Evolutionary conservation across 2,888 invertebrate species (phyloP).

Genomic region (Meiosimyza platycephala): DNA sequence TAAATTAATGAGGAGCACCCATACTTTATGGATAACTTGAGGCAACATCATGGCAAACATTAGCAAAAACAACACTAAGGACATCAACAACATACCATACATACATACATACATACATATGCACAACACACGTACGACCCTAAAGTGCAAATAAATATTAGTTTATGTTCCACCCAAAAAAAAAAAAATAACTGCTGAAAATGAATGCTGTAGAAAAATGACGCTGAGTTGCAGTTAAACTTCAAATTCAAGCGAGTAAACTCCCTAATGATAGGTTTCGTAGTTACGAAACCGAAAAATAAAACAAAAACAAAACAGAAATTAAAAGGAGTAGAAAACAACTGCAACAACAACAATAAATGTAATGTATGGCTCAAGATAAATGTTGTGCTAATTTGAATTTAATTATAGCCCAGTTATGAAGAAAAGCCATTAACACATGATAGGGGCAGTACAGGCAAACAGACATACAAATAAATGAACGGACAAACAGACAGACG

Average conservation of each 20-base stretch:
- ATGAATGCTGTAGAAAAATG: slow-evolving; percentile 38
- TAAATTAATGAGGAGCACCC: too few relatives aligned
- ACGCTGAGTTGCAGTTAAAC: slow-evolving; percentile 43
- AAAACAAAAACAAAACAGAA: background rate
- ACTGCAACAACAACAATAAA: slow-evolving; percentile 1
- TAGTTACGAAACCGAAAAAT: background rate
- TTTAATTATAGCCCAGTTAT: slow-evolving; percentile 61
- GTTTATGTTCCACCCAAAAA: slow-evolving; percentile 26
- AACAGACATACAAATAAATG: background rate
- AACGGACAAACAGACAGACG: background rate
- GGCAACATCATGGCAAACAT: too few relatives aligned
- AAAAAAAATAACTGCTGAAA: slow-evolving; percentile 9
- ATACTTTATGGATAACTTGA: too few relatives aligned
- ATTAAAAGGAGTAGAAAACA: slow-evolving; percentile 4
- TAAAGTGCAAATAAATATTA: slow-evolving; percentile 42
- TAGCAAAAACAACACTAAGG: too few relatives aligned
- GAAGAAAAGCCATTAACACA: slow-evolving; percentile 57
- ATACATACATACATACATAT: background rate
- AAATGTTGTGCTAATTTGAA: slow-evolving; percentile 64
- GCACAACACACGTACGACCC: background rate
- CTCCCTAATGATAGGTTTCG: slow-evolving; percentile 42
- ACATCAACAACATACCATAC: background rate
- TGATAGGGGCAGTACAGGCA: slow-evolving; percentile 41
- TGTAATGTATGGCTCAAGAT: slow-evolving; percentile 31
- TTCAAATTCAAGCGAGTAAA: slow-evolving; percentile 40